phyloP scores from a whole-genome alignment of 2,888 invertebrate species.

The Nomada flava region DNA sequence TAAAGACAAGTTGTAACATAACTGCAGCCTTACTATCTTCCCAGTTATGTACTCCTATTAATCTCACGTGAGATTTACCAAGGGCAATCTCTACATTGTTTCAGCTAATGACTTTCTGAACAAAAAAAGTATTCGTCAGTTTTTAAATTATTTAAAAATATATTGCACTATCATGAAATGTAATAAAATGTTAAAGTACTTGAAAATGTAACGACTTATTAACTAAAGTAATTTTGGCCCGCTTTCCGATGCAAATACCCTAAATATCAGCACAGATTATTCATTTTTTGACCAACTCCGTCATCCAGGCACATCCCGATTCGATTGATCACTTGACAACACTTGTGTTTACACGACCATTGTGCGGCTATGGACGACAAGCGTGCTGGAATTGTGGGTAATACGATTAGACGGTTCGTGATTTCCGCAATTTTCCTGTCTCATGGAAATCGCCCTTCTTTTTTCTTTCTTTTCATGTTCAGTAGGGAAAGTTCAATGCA shows the following conservation, averaged over 20 bases:
- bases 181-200: too few relatives aligned
- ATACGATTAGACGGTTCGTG: conserved; percentile 49
- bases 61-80: too few relatives aligned
- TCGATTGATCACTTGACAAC: conserved; percentile 64
- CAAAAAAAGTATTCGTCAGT: too few relatives aligned
- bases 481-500: conserved; percentile 5
- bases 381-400: conserved; percentile 44
- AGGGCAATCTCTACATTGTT: too few relatives aligned
- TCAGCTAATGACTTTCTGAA: too few relatives aligned
- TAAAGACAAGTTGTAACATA: too few relatives aligned
- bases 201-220: not conserved
- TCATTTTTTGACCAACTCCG: conserved; percentile 53
- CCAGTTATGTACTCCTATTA: too few relatives aligned
- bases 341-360: conserved; percentile 49
- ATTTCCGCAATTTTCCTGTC: conserved; percentile 41
- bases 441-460: conserved; percentile 9
- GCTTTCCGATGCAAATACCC: too few relatives aligned
- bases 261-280: conserved; percentile 18
- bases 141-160: too few relatives aligned
- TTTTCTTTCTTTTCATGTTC: not conserved
- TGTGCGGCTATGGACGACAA: conserved; percentile 45
- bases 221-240: too few relatives aligned
- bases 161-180: too few relatives aligned
- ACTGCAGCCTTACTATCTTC: too few relatives aligned
- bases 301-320: conserved; percentile 61